Evolutionary conservation across 2,113 vertebrate genomes (phyloP), one percentile per base, ranked within the genome.

Genomic region (Chunga burmeisteri): DNA sequence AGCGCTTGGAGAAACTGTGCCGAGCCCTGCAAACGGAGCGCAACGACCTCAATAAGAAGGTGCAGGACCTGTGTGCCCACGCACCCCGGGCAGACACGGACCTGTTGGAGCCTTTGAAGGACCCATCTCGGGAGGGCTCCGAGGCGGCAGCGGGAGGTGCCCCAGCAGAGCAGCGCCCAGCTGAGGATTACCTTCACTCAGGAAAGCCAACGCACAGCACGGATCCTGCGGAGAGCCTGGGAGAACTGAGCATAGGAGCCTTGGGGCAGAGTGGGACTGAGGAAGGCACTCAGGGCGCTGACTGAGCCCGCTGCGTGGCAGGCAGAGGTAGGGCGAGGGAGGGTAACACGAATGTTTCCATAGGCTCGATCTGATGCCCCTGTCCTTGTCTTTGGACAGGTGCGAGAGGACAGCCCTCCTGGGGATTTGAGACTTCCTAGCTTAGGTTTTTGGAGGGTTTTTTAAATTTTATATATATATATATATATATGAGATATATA

Each of bases 31-130:
- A 99, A 91, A 99, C 98, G 0, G 99, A 99, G 56, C 99, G 99
- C 73, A 99, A 99, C 18, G 99, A 99, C 97, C 99, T 99, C 94
- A 99, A 99, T 93, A 99, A 99, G 98, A 99, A 99, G 91, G 99
- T 99, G 58, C 99, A 99, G 98, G 98, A 97, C 96, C 98, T 99
- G 81, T 98, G 98, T 13, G 98, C 97, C 26, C 96, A 98, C 17
- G 44, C 90, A 4, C 94, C 96, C 21, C 88, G 86, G 25, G 61
- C 88, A 1, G 92, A 88, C 40, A 0, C 36, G 0, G 94, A 97
- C 2, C 59, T 5, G 5, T 1, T 21, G 62, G 95, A 95, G n/a
- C 86, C 94, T 0, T 5, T 59, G 16, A 95, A 88, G 78, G 95
- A 96, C 27, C 32, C 68, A 1, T 2, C 96, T 26, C 58, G 88